Evolutionary conservation across 1,140 invertebrate genomes (phyloP).

Genomic region (Drosophila kikkawai): DNA sequence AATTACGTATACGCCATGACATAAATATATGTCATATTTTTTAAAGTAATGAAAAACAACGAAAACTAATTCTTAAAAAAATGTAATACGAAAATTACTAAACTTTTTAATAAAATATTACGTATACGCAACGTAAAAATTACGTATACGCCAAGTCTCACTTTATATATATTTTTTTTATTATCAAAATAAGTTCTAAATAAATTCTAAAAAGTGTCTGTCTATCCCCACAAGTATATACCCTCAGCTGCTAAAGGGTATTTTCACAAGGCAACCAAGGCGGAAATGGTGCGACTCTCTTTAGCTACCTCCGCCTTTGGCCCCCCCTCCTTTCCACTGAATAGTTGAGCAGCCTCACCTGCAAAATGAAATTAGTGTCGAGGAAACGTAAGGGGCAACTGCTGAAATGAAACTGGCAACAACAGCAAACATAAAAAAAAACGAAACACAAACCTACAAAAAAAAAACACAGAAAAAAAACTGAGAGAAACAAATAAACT

Average conservation of each 20-base stretch:
- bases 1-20: no score
- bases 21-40: no score
- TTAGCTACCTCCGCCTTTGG: background rate
- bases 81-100: no score
- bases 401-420: constrained; percentile 38
- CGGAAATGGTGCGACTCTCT: constrained; percentile 15
- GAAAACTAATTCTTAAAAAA: no score
- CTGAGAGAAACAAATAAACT: constrained; percentile 70
- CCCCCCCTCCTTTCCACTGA: background rate
- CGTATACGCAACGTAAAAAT: background rate
- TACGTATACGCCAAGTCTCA: background rate
- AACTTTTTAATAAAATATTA: background rate
- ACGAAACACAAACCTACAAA: constrained; percentile 4
- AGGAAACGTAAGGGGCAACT: constrained; percentile 31
- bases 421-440: constrained; percentile 37
- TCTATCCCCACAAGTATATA: background rate
- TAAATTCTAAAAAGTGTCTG: background rate
- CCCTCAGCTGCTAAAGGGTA: background rate
- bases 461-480: constrained; percentile 8
- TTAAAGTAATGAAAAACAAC: no score
- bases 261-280: constrained; percentile 19
- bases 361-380: constrained; percentile 75
- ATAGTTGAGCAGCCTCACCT: constrained; percentile 37
- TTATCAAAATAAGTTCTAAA: no score
- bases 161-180: no score